Evolutionary conservation across 35 echinoderm and acorn worm species (phyloP), one percentile per base, ranked within the genome.

Genomic region (Ophioderma brevispina): DNA sequence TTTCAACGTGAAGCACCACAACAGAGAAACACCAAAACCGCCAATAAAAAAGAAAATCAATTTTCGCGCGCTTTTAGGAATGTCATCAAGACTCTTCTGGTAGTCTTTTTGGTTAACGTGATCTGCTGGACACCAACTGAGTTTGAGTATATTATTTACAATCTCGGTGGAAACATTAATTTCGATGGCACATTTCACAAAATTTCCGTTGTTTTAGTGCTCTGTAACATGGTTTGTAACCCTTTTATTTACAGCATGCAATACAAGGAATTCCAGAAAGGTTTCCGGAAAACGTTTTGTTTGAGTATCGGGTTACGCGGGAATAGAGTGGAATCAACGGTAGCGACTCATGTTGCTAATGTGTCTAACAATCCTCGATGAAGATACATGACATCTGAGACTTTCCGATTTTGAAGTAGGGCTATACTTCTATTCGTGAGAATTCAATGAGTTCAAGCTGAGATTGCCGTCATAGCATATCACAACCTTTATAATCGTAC

Each of bases 161-260:
- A 85, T 32, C 25, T 85, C 18, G 50, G 50, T 18, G 49, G 39
- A 8, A 32, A 55, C 11, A n/a, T 85, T 21, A 36, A 52, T 28
- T 85, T 52, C 31, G 50, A 85, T 30, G 39, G 32, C 31, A 50
- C 32, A 5, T 42, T 85, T 34, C 40, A 35, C 25, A 50, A 33
- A 19, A 33, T 85, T 36, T 52, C 82, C 0, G 49, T 85, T 4
- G 50, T 85, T 50, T 15, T 85, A 32, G 82, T 85, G 13, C 50
- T 85, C 18, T 85, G 82, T 36, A 85, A 85, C 31, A 55, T 85
- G 39, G 39, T 37, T 13, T 50, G 41, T 46, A 85, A 85, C 15
- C 82, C 82, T 2, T 52, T 85, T 34, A 85, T 85, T 0, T 85
- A 85, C 42, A 46, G 41, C 2, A 31, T 85, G 82, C 40, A 52